phyloP scores from a whole-genome alignment of 2,797 vertebrate genomes.

The Darevskia nairensis region DNA sequence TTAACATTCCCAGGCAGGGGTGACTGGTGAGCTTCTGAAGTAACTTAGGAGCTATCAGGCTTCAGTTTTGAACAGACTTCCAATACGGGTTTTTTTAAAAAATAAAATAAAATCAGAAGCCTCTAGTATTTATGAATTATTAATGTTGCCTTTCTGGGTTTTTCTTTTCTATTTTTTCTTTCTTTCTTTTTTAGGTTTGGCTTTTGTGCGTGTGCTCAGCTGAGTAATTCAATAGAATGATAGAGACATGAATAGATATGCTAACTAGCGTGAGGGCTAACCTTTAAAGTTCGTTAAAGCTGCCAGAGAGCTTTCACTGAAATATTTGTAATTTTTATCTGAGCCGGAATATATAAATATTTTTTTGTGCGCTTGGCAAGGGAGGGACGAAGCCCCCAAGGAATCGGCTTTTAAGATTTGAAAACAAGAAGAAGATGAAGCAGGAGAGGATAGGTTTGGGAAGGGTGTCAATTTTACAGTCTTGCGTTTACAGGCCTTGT shows the following conservation, averaged over 20 bases:
- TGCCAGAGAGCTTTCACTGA: slow-evolving; percentile 76
- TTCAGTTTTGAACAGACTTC: slow-evolving; percentile 72
- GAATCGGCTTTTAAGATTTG: slow-evolving; percentile 49
- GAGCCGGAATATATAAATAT: slow-evolving; percentile 74
- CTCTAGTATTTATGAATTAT: slow-evolving; percentile 80
- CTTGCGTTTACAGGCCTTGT: slow-evolving; percentile 57
- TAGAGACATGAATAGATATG: slow-evolving; percentile 81
- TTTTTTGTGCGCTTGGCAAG: slow-evolving; percentile 73
- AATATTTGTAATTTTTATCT: slow-evolving; percentile 76
- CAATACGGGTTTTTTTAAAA: slow-evolving; percentile 42
- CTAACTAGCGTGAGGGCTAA: slow-evolving; percentile 78
- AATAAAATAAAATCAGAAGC: slow-evolving; percentile 61
- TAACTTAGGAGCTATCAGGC: slow-evolving; percentile 72
- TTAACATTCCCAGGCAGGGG: slow-evolving; percentile 70
- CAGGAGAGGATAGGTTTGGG: slow-evolving; percentile 52
- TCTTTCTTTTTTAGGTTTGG: slow-evolving; percentile 69
- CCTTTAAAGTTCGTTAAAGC: slow-evolving; percentile 80
- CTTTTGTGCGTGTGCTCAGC: slow-evolving; percentile 75
- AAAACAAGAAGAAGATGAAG: not conserved
- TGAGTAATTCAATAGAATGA: slow-evolving; percentile 80
- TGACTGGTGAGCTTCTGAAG: slow-evolving; percentile 65
- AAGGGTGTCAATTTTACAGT: slow-evolving; percentile 63
- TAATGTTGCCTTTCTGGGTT: slow-evolving; percentile 72
- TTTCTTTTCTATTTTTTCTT: slow-evolving; percentile 27
- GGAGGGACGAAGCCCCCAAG: slow-evolving; percentile 54